These are phyloP conservation scores for Spodoptera exigua DNA, from an alignment of 2,888 invertebrate species.

Conservation along the genomic window DNA sequence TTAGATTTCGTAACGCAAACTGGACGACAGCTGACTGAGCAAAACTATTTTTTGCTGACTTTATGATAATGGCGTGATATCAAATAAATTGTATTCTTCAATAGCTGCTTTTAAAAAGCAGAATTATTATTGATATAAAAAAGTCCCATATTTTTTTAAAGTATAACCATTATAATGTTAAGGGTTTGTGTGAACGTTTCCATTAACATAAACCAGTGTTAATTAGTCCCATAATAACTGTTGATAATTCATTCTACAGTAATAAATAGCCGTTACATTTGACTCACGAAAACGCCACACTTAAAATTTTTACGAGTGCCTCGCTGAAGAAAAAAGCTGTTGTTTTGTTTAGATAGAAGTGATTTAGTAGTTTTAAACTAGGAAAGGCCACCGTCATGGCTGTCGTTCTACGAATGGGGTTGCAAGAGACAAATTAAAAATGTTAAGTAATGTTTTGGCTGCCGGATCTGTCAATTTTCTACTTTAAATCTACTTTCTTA, in stretches of 20 bases:
- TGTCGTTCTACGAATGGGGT: constrained; percentile 12
- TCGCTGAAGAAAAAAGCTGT: constrained; percentile 11
- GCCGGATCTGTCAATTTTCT: too few relatives aligned
- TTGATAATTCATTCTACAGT: constrained; percentile 42
- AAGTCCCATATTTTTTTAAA: constrained; percentile 14
- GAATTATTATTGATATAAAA: too few relatives aligned
- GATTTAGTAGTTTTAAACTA: constrained; percentile 18
- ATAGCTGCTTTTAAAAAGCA: too few relatives aligned
- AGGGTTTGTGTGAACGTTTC: constrained; percentile 40
- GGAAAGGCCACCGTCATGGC: neutral
- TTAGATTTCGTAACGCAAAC: too few relatives aligned
- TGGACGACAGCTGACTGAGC: neutral
- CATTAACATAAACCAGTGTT: constrained; percentile 37
- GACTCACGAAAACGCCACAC: constrained; percentile 24
- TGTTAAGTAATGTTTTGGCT: too few relatives aligned
- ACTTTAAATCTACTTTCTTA: too few relatives aligned
- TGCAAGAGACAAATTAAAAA: constrained; percentile 7
- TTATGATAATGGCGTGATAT: too few relatives aligned
- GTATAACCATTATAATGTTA: constrained; percentile 38
- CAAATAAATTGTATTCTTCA: too few relatives aligned
- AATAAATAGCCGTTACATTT: constrained; percentile 38
- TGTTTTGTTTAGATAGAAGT: constrained; percentile 23
- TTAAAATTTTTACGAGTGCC: constrained; percentile 21
- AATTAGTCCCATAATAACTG: constrained; percentile 50
- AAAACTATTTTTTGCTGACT: too few relatives aligned